Base-by-base conservation (phyloP, 2,113 vertebrate species). In the Heptranchias perlo region DNA sequence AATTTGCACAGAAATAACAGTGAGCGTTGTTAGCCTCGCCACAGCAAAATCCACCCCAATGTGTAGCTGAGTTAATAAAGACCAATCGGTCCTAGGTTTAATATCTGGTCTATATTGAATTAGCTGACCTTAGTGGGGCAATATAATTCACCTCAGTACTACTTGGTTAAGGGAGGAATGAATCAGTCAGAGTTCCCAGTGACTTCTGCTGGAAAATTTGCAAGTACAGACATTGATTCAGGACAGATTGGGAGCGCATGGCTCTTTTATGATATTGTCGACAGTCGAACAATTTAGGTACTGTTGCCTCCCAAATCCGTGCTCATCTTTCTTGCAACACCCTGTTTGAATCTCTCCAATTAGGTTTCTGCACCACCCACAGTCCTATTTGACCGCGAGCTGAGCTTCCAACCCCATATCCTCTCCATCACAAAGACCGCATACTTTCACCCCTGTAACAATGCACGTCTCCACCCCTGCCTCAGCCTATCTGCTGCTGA, bases 71-170 rank as follows among this genome's bases (percentile, higher is more conserved):
- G 87, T 54, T 92, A n/a, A 61, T 58, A 92, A 92, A 35, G 1
- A 92, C 52, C 52, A 16, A 52, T 54, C 31, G 2, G 11, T 35
- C 13, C 52, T 35, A 11, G 52, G 31, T 92, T 92, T 92, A 58
- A 61, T 25, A 54, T 89, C 49, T 87, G 47, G 8, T 87, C 10
- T 49, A 2, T 31, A 58, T 91, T 91, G 28, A 91, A 13, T 54
- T 91, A 14, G 52, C 28, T 28, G 31, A 58, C 35, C 87, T 91
- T 13, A 58, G 28, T 91, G 31, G 49, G 47, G 44, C 18, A 87
- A 87, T 54, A 87, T 58, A 91, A 58, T 58, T 91, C 49, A 91
- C 52, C 52, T 92, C 11, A 58, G 52, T 92, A n/a, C 87, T 92
- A 61, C 7, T 49, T 86, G 31, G 16, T 61, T 61, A 35, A 11